Conservation (phyloP, 1,140 invertebrate species). For the Eurytemora carolleeae region DNA sequence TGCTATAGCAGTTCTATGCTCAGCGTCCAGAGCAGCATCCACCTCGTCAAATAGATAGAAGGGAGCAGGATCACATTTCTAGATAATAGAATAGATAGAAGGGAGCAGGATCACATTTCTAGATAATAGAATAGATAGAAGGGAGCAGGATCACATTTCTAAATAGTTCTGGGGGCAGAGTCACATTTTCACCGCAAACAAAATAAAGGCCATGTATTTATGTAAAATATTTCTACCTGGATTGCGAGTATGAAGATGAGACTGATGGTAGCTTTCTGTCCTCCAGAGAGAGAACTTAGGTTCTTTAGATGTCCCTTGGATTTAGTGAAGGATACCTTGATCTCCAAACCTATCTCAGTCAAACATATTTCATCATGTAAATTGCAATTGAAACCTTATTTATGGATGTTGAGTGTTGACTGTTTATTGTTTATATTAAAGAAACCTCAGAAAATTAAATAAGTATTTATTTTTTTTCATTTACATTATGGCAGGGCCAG, state of each 20-base stretch:
- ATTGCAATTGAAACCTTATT: not conserved
- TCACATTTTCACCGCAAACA: no score
- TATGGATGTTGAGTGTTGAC: not conserved
- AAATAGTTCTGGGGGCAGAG: no score
- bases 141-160: no score
- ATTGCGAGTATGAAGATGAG: not conserved
- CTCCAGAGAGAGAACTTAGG: not conserved
- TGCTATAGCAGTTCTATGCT: no score
- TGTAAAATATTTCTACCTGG: no score
- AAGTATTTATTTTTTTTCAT: not conserved
- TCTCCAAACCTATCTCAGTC: not conserved
- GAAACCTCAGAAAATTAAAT: no score
- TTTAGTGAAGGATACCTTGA: not conserved
- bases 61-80: not conserved
- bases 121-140: no score
- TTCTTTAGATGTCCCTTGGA: not conserved
- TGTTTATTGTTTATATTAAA: not conserved
- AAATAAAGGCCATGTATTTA: no score
- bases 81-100: no score
- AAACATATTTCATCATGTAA: not conserved
- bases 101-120: no score
- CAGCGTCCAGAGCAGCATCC: not conserved
- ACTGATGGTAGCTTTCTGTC: not conserved
- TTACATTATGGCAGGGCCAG: not conserved
- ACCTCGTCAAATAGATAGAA: not conserved